phyloP scores from a whole-genome alignment of 2,888 invertebrate species.

The Euzophera pinguis region DNA sequence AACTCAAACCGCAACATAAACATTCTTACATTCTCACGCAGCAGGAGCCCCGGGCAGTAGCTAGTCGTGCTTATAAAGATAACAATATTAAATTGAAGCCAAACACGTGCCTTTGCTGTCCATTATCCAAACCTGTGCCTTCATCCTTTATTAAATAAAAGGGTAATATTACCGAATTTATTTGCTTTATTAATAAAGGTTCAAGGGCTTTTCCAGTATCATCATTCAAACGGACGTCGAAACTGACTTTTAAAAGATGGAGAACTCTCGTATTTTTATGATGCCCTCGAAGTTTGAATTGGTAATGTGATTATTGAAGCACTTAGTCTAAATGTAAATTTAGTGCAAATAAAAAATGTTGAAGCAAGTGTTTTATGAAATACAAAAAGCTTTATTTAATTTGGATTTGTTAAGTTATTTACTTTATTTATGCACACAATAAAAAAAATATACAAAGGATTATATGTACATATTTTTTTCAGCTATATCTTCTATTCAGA shows the following conservation, averaged over 20 bases:
- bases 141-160: not conserved
- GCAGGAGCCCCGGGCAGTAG: too few relatives aligned
- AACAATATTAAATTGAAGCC: not conserved
- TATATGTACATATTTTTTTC: too few relatives aligned
- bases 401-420: too few relatives aligned
- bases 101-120: not conserved
- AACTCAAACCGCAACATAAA: too few relatives aligned
- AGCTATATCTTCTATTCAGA: too few relatives aligned
- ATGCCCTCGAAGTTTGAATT: conserved; percentile 3
- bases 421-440: too few relatives aligned
- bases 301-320: not conserved
- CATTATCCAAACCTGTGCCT: not conserved
- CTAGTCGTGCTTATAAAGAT: too few relatives aligned
- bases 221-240: conserved; percentile 2
- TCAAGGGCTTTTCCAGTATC: not conserved
- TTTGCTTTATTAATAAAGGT: conserved; percentile 4
- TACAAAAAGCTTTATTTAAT: too few relatives aligned
- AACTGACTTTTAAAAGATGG: conserved; percentile 15
- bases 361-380: not conserved
- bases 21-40: too few relatives aligned
- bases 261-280: conserved; percentile 11
- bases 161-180: not conserved
- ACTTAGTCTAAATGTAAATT: not conserved
- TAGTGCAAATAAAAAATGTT: not conserved
- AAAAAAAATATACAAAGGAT: too few relatives aligned